phyloP scores from a whole-genome alignment of 2,888 invertebrate genomes.

The Stenolophus ochropezus region DNA sequence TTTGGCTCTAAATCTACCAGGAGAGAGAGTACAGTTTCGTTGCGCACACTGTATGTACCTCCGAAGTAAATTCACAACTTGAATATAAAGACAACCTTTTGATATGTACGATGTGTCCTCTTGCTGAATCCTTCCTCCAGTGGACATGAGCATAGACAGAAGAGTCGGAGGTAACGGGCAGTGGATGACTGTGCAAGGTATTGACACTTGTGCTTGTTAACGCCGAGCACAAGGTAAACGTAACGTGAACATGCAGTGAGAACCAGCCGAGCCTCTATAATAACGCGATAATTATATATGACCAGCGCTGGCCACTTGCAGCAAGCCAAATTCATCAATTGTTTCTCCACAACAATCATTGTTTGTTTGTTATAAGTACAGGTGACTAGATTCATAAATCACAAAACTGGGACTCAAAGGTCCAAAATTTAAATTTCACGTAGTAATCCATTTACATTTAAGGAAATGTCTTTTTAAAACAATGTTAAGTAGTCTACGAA shows the following conservation, averaged over 20 bases:
- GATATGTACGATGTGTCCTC: background rate
- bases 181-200: background rate
- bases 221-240: background rate
- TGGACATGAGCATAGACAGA: background rate
- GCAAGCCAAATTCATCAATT: background rate
- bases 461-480: too few relatives aligned
- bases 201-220: background rate
- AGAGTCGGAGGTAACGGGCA: background rate
- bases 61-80: conserved; percentile 24
- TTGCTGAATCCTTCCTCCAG: background rate
- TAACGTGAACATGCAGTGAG: background rate
- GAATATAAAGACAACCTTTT: background rate
- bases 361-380: too few relatives aligned
- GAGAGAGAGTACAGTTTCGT: background rate
- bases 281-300: background rate
- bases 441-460: too few relatives aligned
- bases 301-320: background rate
- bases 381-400: too few relatives aligned
- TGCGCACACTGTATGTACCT: too few relatives aligned
- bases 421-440: too few relatives aligned
- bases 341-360: background rate
- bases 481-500: too few relatives aligned
- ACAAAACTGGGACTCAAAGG: too few relatives aligned
- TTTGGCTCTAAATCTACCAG: too few relatives aligned
- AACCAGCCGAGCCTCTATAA: background rate